Conservation (phyloP, 2,113 vertebrate species). For the Chascanopsetta lugubris region DNA sequence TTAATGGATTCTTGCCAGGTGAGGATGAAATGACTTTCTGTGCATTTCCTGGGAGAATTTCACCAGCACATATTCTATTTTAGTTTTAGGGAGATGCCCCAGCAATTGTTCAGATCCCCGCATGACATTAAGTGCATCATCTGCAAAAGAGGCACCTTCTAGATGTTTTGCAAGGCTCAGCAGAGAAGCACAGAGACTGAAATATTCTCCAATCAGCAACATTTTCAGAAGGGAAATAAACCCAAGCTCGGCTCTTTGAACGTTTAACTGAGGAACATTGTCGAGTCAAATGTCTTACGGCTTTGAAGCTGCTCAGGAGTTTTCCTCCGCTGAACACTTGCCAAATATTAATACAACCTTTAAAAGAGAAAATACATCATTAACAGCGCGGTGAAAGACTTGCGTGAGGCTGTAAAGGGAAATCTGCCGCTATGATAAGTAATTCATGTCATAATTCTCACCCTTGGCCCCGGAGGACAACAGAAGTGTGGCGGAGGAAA, state of each 20-base stretch:
- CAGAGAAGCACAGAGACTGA: conserved; percentile 32
- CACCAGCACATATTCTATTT: conserved; percentile 5
- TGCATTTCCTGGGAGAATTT: not conserved
- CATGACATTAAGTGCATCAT: conserved; percentile 26
- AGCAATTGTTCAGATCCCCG: not conserved
- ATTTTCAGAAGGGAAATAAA: conserved; percentile 10
- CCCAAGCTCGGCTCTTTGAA: not conserved
- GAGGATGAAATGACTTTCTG: conserved; percentile 5
- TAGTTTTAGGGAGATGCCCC: not conserved
- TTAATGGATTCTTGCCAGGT: too few relatives aligned
- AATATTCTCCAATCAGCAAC: conserved; percentile 28
- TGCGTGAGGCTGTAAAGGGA: conserved; percentile 15
- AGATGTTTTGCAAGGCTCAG: conserved; percentile 16
- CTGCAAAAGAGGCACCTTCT: conserved; percentile 15
- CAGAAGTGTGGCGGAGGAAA: conserved; percentile 61
- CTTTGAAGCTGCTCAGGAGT: conserved; percentile 75
- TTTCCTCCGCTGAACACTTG: conserved; percentile 65
- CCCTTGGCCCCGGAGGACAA: conserved; percentile 75
- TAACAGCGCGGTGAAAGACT: conserved; percentile 13
- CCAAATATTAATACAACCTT: conserved; percentile 79
- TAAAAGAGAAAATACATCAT: conserved; percentile 41
- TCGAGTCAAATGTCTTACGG: conserved; percentile 68
- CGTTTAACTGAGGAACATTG: conserved; percentile 10
- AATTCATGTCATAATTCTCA: conserved; percentile 38
- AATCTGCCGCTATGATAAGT: conserved; percentile 7